Evolutionary conservation across 1,140 invertebrate genomes (phyloP).

Genomic region (Macrotrachela quadricornifera): DNA sequence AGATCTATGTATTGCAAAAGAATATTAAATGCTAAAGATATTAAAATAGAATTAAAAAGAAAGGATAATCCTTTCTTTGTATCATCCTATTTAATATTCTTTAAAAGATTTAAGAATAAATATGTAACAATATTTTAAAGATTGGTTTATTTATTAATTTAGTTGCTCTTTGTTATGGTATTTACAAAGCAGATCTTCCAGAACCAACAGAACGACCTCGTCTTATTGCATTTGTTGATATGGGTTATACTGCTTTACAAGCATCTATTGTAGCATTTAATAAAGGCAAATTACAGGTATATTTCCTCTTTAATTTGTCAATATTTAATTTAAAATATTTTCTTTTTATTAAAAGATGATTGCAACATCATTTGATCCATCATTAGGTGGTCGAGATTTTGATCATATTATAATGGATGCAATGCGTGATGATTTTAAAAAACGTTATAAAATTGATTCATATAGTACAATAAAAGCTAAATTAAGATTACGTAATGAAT

Average conservation of each 20-base stretch:
- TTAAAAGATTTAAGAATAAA: too few relatives aligned
- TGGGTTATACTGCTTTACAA: constrained; percentile 26
- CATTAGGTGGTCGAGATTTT: constrained; percentile 75
- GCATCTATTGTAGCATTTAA: constrained; percentile 47
- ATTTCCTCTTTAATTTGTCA: constrained; percentile 30
- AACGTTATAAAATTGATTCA: constrained; percentile 63
- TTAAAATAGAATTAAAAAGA: too few relatives aligned
- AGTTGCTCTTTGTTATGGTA: constrained; percentile 77
- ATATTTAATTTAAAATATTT: too few relatives aligned
- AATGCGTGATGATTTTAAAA: constrained; percentile 66
- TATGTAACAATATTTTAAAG: too few relatives aligned
- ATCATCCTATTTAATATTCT: too few relatives aligned
- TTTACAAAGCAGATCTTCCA: constrained; percentile 86
- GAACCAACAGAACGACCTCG: constrained; percentile 53
- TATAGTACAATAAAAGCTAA: constrained; percentile 67
- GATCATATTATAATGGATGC: constrained; percentile 61
- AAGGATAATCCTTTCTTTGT: too few relatives aligned
- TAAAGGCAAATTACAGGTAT: constrained; percentile 68
- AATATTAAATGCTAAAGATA: too few relatives aligned
- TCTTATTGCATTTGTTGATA: constrained; percentile 28
- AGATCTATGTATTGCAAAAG: too few relatives aligned
- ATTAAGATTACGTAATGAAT: constrained; percentile 62
- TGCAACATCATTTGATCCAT: constrained; percentile 52
- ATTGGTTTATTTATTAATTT: too few relatives aligned
- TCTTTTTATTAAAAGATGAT: too few relatives aligned